These are phyloP conservation scores for Aselliscus stoliczkanus DNA, from an alignment of 2,797 vertebrate species.

Conservation along the genomic window DNA sequence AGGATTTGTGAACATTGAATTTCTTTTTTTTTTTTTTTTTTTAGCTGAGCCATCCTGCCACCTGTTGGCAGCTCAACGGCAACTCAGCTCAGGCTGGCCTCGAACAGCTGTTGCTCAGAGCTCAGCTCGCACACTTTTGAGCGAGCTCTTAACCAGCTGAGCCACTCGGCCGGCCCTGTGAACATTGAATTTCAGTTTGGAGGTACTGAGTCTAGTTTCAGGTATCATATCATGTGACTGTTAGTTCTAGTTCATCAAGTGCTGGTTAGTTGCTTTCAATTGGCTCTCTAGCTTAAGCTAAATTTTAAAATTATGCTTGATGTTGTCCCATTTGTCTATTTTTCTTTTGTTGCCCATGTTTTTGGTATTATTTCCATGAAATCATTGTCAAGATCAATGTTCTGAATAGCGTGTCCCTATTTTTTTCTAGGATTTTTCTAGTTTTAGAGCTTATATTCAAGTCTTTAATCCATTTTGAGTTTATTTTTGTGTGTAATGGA, in stretches of 20 bases:
- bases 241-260: not conserved
- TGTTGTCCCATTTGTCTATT: not conserved
- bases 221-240: not conserved
- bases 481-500: not conserved
- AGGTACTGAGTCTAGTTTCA: not conserved
- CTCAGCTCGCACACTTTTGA: no score
- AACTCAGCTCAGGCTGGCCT: no score
- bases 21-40: no score
- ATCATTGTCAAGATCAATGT: not conserved
- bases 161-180: no score
- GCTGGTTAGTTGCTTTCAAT: not conserved
- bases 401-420: not conserved
- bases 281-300: not conserved
- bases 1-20: not conserved
- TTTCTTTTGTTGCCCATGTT: not conserved
- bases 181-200: not conserved
- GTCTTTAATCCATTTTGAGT: not conserved
- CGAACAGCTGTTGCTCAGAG: no score
- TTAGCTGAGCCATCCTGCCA: no score
- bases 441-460: not conserved
- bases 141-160: no score
- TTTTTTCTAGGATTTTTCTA: not conserved
- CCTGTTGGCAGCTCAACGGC: no score
- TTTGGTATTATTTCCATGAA: not conserved
- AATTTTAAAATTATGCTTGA: slow-evolving; percentile 2